Evolutionary conservation across 1,140 invertebrate species (phyloP).

Genomic region (Drosophila varians): DNA sequence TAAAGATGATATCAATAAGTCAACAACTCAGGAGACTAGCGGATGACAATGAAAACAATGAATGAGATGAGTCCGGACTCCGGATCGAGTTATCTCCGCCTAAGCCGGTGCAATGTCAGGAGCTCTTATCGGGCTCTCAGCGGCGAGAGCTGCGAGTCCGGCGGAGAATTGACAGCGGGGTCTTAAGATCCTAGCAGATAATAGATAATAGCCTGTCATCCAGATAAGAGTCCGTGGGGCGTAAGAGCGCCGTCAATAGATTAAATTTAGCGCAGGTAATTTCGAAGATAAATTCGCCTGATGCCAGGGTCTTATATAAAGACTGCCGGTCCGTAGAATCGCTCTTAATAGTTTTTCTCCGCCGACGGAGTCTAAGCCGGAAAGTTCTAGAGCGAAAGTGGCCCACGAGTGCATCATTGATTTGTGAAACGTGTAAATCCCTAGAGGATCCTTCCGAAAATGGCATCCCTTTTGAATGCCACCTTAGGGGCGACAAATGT

Average conservation of each 20-base stretch:
- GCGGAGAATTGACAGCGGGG: background rate
- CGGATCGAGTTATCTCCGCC: conserved; percentile 5
- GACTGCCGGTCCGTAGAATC: background rate
- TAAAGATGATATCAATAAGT: conserved; percentile 1
- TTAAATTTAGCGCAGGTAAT: conserved; percentile 16
- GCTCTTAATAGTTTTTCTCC: conserved; percentile 23
- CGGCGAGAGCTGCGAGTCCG: background rate
- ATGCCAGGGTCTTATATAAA: conserved; percentile 31
- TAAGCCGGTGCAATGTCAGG: conserved; percentile 6
- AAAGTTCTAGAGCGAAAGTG: conserved; percentile 2
- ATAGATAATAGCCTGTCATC: conserved; percentile 1
- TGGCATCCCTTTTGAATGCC: conserved; percentile 50
- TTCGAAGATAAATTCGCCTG: background rate
- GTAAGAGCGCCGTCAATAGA: conserved; percentile 33
- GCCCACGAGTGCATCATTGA: conserved; percentile 85
- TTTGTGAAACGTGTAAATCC: background rate
- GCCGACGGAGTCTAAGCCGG: background rate
- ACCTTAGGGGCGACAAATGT: conserved; percentile 16
- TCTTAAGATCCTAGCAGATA: conserved; percentile 13
- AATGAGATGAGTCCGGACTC: conserved; percentile 21
- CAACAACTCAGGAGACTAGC: background rate
- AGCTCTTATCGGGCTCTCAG: background rate
- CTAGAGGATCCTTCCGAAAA: conserved; percentile 9
- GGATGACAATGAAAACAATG: conserved; percentile 34
- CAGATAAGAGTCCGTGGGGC: conserved; percentile 22